These are phyloP conservation scores for Marcusenius ussheri DNA, from an alignment of 2,113 vertebrate species.

Conservation along the genomic window DNA sequence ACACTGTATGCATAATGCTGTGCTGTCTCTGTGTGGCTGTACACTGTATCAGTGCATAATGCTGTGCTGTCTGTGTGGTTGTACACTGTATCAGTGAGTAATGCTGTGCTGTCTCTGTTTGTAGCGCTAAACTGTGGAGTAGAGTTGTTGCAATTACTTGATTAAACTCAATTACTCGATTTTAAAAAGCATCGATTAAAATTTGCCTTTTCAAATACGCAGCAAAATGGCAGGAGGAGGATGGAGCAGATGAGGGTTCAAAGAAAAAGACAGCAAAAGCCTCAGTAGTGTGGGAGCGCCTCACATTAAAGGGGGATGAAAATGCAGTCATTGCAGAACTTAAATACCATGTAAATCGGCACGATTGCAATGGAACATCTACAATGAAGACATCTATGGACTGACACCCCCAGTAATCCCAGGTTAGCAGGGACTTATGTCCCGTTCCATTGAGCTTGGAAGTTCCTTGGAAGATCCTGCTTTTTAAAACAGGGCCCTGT, in stretches of 20 bases:
- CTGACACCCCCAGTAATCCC: neutral
- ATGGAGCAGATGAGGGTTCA: neutral
- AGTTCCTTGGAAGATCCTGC: neutral
- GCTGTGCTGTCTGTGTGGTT: neutral
- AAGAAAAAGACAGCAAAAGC: neutral
- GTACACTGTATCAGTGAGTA: neutral
- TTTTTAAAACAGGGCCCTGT: neutral
- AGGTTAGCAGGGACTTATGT: neutral
- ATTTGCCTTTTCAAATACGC: neutral
- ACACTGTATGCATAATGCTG: too few species aligned
- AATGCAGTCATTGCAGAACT: neutral
- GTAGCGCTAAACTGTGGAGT: neutral
- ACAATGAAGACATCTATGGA: neutral
- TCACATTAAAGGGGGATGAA: neutral
- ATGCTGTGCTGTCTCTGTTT: neutral
- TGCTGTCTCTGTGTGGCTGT: too few species aligned
- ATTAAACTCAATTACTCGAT: neutral
- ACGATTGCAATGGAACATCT: neutral
- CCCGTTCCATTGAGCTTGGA: neutral
- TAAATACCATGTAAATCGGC: neutral
- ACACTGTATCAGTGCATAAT: too few species aligned
- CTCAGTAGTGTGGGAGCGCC: neutral
- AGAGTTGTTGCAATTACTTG: neutral
- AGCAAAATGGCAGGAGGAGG: neutral
- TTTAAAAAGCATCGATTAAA: neutral